phyloP scores from a whole-genome alignment of 2,113 vertebrate species.

The Brachyistius frenatus region DNA sequence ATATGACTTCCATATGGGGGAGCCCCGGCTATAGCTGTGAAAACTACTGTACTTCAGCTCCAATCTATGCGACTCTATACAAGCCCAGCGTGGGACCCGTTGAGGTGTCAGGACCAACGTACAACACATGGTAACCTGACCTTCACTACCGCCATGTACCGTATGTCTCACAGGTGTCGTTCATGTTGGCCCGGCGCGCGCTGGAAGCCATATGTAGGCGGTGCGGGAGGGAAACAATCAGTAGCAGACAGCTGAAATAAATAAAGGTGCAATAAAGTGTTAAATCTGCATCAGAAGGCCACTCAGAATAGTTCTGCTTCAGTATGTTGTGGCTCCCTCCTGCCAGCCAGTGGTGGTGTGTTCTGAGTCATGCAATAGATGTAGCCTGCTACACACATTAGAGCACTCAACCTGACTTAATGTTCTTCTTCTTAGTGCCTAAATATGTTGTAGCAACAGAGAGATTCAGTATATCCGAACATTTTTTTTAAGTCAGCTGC shows the following conservation, averaged over 20 bases:
- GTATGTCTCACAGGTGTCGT: constrained; percentile 58
- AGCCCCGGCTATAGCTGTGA: constrained; percentile 38
- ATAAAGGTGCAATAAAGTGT: not conserved
- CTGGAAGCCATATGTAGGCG: constrained; percentile 32
- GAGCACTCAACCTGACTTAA: not conserved
- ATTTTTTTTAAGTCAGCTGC: too few species aligned
- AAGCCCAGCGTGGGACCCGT: constrained; percentile 53
- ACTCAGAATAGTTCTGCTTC: not conserved
- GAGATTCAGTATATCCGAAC: too few species aligned
- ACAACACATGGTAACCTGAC: constrained; percentile 69
- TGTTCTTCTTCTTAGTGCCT: not conserved
- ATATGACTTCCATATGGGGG: constrained; percentile 79
- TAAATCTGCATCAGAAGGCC: constrained; percentile 1
- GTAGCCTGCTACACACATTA: not conserved
- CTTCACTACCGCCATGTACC: constrained; percentile 49
- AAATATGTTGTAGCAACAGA: too few species aligned
- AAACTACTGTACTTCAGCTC: constrained; percentile 71
- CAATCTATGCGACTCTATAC: constrained; percentile 59
- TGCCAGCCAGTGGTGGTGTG: not conserved
- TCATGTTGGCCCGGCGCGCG: constrained; percentile 11
- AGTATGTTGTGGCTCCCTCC: not conserved
- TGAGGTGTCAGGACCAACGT: constrained; percentile 61
- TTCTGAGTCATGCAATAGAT: not conserved
- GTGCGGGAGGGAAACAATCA: not conserved
- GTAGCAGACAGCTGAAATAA: constrained; percentile 29